Evolutionary conservation across 1,140 invertebrate species (phyloP).

Genomic region (Pemphigus obesinymphae): DNA sequence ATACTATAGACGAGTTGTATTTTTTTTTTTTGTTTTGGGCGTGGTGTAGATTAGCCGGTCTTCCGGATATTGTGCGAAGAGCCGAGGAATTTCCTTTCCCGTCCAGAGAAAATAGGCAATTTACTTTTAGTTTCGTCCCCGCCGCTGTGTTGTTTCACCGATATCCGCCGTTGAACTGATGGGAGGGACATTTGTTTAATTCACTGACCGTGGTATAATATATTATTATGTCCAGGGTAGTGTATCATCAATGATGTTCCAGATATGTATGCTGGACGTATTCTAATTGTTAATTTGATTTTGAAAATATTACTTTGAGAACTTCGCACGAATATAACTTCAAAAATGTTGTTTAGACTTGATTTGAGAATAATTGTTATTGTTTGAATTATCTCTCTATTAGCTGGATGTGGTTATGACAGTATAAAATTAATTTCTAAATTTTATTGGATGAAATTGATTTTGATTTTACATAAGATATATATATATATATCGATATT

Average conservation of each 20-base stretch:
- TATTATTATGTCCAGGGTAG: background rate
- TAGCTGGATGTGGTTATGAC: too few relatives aligned
- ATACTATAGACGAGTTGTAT: background rate
- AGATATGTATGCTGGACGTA: background rate
- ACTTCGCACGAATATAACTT: too few relatives aligned
- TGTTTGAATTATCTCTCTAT: too few relatives aligned
- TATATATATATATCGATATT: too few relatives aligned
- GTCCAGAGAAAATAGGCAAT: constrained; percentile 3
- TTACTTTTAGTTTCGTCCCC: constrained; percentile 12
- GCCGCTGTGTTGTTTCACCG: background rate
- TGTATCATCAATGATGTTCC: too few relatives aligned
- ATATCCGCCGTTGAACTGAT: too few relatives aligned
- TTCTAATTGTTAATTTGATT: background rate
- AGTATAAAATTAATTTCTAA: too few relatives aligned
- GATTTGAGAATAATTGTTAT: too few relatives aligned
- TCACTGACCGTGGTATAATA: background rate
- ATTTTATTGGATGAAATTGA: too few relatives aligned
- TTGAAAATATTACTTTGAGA: background rate
- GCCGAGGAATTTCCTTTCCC: background rate
- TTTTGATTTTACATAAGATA: too few relatives aligned
- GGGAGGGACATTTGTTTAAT: background rate
- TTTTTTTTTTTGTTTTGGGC: background rate
- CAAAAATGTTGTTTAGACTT: too few relatives aligned
- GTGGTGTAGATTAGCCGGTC: background rate
- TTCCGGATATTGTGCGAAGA: constrained; percentile 15